Evolutionary conservation across 2,797 vertebrate species (phyloP).

Genomic region (Ptychobarbus kaznakovi): DNA sequence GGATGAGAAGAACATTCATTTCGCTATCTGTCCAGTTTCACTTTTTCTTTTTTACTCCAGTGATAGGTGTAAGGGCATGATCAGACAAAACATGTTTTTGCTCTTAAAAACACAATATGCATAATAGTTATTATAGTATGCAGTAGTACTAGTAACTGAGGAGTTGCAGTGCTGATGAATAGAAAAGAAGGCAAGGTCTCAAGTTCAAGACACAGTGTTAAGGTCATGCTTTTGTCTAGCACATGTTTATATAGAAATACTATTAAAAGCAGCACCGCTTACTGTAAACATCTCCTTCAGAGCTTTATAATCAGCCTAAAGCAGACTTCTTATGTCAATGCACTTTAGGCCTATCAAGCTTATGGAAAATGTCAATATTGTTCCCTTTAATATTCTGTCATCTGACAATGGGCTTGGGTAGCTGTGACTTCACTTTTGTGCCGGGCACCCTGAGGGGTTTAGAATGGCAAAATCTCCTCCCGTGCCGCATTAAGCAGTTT

Average conservation of each 20-base stretch:
- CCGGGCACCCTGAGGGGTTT: conserved; percentile 41
- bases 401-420: conserved; percentile 47
- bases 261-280: neutral
- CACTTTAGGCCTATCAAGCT: conserved; percentile 50
- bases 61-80: too few species aligned
- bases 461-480: too few species aligned
- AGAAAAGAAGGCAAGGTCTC: too few species aligned
- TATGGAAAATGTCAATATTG: conserved; percentile 63
- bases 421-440: conserved; percentile 50
- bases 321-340: neutral
- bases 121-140: neutral
- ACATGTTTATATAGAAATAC: too few species aligned
- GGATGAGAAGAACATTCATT: neutral
- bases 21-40: neutral
- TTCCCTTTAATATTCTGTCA: conserved; percentile 62
- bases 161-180: neutral
- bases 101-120: neutral
- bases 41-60: too few species aligned
- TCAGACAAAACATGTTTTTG: neutral
- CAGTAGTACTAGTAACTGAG: neutral
- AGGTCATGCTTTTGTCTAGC: too few species aligned
- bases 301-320: neutral
- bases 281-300: neutral
- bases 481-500: too few species aligned
- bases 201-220: too few species aligned